phyloP scores from a whole-genome alignment of 2,797 vertebrate species.

The Nasua narica region DNA sequence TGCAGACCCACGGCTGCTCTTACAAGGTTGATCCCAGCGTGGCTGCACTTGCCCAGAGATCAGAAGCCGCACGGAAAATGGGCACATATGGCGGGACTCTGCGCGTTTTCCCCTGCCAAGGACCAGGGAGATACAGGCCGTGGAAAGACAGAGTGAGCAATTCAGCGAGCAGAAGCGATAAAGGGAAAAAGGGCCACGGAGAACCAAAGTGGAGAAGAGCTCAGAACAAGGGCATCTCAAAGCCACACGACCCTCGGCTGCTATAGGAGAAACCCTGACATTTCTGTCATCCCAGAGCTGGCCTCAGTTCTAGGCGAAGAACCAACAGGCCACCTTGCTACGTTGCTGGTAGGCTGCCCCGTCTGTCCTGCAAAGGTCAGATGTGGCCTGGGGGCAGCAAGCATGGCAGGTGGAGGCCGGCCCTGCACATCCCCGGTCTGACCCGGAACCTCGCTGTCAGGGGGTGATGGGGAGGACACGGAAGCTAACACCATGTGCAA shows the following conservation, averaged over 20 bases:
- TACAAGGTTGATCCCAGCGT: background rate
- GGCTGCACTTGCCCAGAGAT: no score
- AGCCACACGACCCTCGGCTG: fast-evolving
- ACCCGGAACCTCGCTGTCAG: background rate
- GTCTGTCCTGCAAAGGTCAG: background rate
- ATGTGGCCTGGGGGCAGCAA: background rate
- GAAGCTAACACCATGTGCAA: background rate
- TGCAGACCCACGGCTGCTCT: background rate
- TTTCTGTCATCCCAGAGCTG: background rate
- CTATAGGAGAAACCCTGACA: background rate
- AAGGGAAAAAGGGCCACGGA: background rate
- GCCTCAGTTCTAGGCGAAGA: background rate
- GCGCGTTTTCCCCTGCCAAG: background rate
- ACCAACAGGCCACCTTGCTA: background rate
- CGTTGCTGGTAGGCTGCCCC: fast-evolving
- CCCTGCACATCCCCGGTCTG: background rate
- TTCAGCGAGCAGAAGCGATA: background rate
- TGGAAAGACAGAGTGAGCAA: constrained; percentile 40
- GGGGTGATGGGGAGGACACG: background rate
- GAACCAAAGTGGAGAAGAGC: background rate
- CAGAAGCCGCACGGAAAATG: background rate
- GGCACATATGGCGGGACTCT: background rate
- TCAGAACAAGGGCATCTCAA: background rate
- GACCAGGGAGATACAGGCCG: constrained; percentile 29
- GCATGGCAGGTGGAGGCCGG: background rate